Percentiles rank a stretch among this genome's conserved stretches.
Evolutionary conservation across 2,888 invertebrate species (phyloP).

Genomic region (Disparrhopalites patrizii): DNA sequence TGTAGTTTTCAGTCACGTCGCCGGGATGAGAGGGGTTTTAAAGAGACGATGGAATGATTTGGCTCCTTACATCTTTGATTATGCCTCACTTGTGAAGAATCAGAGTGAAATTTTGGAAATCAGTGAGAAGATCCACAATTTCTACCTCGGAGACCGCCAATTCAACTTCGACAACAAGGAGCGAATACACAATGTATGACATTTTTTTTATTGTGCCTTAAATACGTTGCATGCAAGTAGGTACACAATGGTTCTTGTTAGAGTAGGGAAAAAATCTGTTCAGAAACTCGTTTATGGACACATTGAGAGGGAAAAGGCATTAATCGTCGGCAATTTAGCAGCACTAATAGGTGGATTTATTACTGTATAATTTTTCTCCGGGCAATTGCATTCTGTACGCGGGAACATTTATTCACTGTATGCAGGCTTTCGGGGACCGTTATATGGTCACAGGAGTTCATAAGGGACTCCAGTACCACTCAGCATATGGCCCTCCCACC

Average conservation of each 20-base stretch:
- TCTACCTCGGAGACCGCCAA: constrained; percentile 22
- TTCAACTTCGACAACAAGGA: constrained; percentile 25
- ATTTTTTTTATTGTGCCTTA: too few relatives aligned
- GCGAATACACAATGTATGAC: constrained; percentile 23
- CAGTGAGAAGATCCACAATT: constrained; percentile 16
- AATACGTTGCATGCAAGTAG: too few relatives aligned
- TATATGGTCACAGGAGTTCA: constrained; percentile 31
- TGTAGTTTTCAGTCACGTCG: constrained; percentile 23
- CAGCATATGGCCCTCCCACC: constrained; percentile 21
- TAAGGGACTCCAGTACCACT: constrained; percentile 25
- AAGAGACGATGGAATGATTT: constrained; percentile 17
- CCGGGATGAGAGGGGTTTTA: constrained; percentile 17
- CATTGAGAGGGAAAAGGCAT: too few relatives aligned
- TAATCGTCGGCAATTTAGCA: too few relatives aligned
- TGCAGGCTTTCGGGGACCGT: constrained; percentile 26
- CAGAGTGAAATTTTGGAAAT: not conserved
- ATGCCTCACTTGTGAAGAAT: not conserved
- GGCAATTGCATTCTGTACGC: too few relatives aligned
- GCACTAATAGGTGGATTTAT: too few relatives aligned
- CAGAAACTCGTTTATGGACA: too few relatives aligned
- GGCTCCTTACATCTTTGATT: constrained; percentile 23
- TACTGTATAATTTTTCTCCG: too few relatives aligned
- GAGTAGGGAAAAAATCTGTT: too few relatives aligned
- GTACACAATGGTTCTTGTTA: too few relatives aligned
- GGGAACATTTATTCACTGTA: too few relatives aligned